Evolutionary conservation across 1,140 invertebrate species (phyloP).

Genomic region (Hyles vespertilio): DNA sequence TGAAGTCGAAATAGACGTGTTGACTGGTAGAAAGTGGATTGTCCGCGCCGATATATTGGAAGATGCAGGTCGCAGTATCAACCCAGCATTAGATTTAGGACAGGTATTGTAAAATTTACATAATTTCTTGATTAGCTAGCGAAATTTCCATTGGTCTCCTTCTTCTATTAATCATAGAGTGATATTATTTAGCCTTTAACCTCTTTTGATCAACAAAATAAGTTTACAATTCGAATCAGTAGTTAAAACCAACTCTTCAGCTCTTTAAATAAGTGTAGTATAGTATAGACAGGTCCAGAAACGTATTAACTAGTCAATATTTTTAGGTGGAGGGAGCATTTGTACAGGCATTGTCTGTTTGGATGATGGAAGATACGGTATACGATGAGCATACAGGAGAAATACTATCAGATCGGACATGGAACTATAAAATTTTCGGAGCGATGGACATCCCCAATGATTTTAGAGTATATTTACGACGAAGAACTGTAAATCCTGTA

Average conservation of each 20-base stretch:
- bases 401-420: conserved; percentile 83
- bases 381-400: conserved; percentile 80
- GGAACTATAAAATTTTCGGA: conserved; percentile 88
- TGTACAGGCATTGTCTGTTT: conserved; percentile 88
- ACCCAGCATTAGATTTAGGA: conserved; percentile 85
- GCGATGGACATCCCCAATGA: conserved; percentile 89
- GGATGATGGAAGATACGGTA: conserved; percentile 81
- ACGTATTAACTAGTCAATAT: neutral
- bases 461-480: conserved; percentile 82
- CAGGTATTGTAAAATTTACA: conserved; percentile 70
- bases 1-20: conserved; percentile 32
- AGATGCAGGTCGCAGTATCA: conserved; percentile 83
- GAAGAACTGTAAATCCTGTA: conserved; percentile 81
- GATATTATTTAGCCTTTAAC: too few species aligned
- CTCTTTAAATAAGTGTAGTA: too few species aligned
- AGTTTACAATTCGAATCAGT: neutral
- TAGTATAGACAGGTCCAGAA: too few species aligned
- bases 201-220: neutral
- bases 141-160: too few species aligned
- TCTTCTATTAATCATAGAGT: too few species aligned
- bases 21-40: conserved; percentile 32
- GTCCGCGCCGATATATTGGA: conserved; percentile 78
- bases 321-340: conserved; percentile 83
- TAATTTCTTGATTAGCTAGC: too few species aligned
- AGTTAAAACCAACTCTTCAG: too few species aligned